These are phyloP conservation scores for Actinia equina DNA, from an alignment of 64 coral and sea anemone genomes.

Conservation along the genomic window DNA sequence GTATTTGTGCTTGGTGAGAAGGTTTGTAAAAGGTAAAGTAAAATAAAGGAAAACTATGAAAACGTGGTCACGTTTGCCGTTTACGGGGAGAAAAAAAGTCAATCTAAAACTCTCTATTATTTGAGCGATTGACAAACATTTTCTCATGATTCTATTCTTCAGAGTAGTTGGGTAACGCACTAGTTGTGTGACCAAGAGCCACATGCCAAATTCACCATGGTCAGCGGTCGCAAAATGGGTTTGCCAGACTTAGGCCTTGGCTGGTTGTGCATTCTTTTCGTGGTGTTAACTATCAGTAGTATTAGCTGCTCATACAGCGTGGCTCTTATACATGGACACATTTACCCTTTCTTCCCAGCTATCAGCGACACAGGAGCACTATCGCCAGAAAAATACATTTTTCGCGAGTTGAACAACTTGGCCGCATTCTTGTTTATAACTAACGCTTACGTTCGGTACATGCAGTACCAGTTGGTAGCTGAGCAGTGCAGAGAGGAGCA, in stretches of 20 bases:
- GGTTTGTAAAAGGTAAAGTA: too few relatives aligned
- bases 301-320: conserved; percentile 59
- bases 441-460: conserved; percentile 65
- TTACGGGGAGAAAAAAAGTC: too few relatives aligned
- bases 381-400: conserved; percentile 77
- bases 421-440: conserved; percentile 76
- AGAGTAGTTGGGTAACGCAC: not conserved
- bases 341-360: conserved; percentile 75
- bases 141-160: too few relatives aligned
- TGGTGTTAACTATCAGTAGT: conserved; percentile 40
- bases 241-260: conserved; percentile 54
- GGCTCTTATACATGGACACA: conserved; percentile 65
- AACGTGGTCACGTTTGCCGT: too few relatives aligned
- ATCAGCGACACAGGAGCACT: conserved; percentile 83
- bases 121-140: too few relatives aligned
- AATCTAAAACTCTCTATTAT: too few relatives aligned
- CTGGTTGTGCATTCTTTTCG: conserved; percentile 74
- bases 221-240: not conserved
- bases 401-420: conserved; percentile 69
- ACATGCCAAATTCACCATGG: not conserved
- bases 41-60: too few relatives aligned
- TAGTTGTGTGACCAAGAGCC: not conserved
- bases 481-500: conserved; percentile 65
- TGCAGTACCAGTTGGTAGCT: conserved; percentile 79
- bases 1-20: too few relatives aligned